These are phyloP conservation scores for fruit fly (Drosophila melanogaster) DNA, from an alignment of 1,140 invertebrate genomes.

Conservation along the genomic window Release_6_plus_ISO1_MT NT_033779.5:2245501-2246000, in stretches of 20 bases:
- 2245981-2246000: background rate
- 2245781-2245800: constrained; percentile 52
- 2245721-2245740: constrained; percentile 61
- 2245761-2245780: constrained; percentile 72
- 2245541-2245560: constrained; percentile 1
- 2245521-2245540: background rate
- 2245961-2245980: constrained; percentile 10
- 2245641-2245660: constrained; percentile 34
- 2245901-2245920: constrained; percentile 45
- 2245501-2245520: background rate
- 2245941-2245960: constrained; percentile 21
- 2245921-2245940: constrained; percentile 9
- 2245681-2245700: constrained; percentile 37
- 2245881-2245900: constrained; percentile 61
- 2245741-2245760: constrained; percentile 71
- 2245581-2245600: background rate
- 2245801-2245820: background rate
- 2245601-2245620: constrained; percentile 35
- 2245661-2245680: constrained; percentile 1
- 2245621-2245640: constrained; percentile 68
- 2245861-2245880: constrained; percentile 61
- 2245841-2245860: constrained; percentile 1
- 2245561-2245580: background rate
- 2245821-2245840: constrained; percentile 13
- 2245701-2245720: constrained; percentile 22